Base-by-base conservation (phyloP, 2,888 invertebrate species). In the Lithophane semibrunnea region DNA sequence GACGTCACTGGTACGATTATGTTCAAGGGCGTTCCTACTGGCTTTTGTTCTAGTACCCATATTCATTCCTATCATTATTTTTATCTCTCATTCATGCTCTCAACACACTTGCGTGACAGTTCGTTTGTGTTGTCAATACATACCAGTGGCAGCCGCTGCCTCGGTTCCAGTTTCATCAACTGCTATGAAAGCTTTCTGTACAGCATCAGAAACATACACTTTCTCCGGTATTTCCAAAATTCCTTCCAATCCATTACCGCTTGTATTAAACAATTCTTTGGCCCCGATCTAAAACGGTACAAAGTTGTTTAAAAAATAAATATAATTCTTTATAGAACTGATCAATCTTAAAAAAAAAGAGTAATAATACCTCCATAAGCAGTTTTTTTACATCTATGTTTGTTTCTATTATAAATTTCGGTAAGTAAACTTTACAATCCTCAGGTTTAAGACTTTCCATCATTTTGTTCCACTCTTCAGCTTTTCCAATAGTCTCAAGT, bases 141-240 rank as follows among this genome's bases (percentile, higher is more conserved):
- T 91, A 95, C 95, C 93, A 79, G 91, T 95, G 37, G 92, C 94
- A 21, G 91, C 94, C 4, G 94, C 92, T 24, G 95, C 95, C 88
- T 92, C 91, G 3, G 95, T 90, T 18, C 95, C 95, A 1, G 54
- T 66, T 90, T 95, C 95, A 77, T 93, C 85, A 4, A 92, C 79
- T 73, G 79, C 79, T 2, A 94, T 79, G 58, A 64, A 87, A 61
- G 91, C 91, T 87, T 94, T 92, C 67, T 95, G 95, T n/a, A 90
- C 69, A 3, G 89, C 91, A 66, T 82, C 79, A 44, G 92, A 86
- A 3, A 95, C 80, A 58, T 54, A 86, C 0, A 94, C 24, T 1
- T 85, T 72, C 72, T 89, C 73, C 37, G 84, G 61, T 16, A 77
- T 73, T 82, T 86, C 42, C n/a, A 93, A 79, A 42, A 95, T 90